Base-by-base conservation (phyloP, 2,797 vertebrate genomes). In the Synaphobranchus kaupii region DNA sequence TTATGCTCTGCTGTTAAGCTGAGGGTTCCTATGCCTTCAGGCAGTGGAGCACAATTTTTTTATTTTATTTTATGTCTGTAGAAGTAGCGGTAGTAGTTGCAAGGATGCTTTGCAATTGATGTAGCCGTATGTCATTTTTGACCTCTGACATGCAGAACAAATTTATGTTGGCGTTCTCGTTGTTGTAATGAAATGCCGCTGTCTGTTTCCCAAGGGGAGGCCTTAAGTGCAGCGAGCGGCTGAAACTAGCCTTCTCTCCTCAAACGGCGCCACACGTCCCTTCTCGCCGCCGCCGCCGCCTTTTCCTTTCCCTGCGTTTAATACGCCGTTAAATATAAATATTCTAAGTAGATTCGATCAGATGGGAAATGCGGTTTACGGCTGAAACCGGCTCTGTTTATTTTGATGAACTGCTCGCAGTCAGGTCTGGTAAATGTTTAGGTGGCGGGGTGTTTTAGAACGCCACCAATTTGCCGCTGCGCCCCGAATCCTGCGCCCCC, bases 1-100 rank as follows among this genome's bases (percentile, higher is more conserved):
- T 90, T 89, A 84, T 94, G 89, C n/a, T 86, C 89, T 87, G 88
- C 89, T 91, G 91, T 90, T 93, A 89, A 88, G 86, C 95, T 88
- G 91, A 93, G 88, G 88, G 90, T 89, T 78, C 50, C 34, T 90
- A 92, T 91, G 91, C 95, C 90, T 90, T 76, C 50, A 85, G 92
- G 91, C 89, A 90, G 89, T 86, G 88, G 90, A 92, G 4, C 52
- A 60, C 25, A 34, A 28, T 89, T 88, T 91, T 86, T 86, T 76
- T 84, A 86, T 39, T 50, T 76, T 9, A 20, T 87, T 68, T 66
- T 60, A 78, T 78, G 5, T 39, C 31, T 78, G 73, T 44, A 39
- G 7, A 20, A 44, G 73, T 8, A 47, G 73, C 39, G 31, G 10
- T 34, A 73, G 68, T 73, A 15, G 28, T 73, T 31, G 28, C 12